Conservation (phyloP, 2,797 vertebrate genomes). For the Notoglanidium macrostoma region DNA sequence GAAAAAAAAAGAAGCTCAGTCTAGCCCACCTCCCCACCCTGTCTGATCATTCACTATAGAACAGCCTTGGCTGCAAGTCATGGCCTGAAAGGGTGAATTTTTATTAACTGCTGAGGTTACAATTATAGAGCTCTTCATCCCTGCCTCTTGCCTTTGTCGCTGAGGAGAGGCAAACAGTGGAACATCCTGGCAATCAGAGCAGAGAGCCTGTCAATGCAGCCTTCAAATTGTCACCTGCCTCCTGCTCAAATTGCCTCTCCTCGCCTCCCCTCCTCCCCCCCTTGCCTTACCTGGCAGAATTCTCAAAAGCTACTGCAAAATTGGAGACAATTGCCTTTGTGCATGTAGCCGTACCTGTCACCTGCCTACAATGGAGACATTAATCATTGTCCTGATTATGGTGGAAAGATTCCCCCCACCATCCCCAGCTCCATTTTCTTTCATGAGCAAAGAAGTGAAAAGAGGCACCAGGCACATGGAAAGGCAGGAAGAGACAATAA, state of each 20-base stretch:
- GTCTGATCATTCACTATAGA: conserved; percentile 45
- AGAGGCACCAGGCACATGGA: conserved; percentile 50
- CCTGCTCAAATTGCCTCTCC: conserved; percentile 70
- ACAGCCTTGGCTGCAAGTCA: conserved; percentile 58
- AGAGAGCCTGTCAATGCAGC: conserved; percentile 70
- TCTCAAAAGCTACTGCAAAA: conserved; percentile 62
- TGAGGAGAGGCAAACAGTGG: conserved; percentile 63
- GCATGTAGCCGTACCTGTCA: conserved; percentile 71
- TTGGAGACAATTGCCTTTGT: conserved; percentile 68
- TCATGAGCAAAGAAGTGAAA: conserved; percentile 21
- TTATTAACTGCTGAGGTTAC: conserved; percentile 67
- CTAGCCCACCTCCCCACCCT: not conserved
- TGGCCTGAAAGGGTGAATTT: conserved; percentile 54
- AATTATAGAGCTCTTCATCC: conserved; percentile 67
- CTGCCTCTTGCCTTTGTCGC: conserved; percentile 58
- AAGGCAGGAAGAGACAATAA: conserved; percentile 56
- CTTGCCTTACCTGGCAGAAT: conserved; percentile 67
- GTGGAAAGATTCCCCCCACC: conserved; percentile 61
- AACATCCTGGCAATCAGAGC: conserved; percentile 69
- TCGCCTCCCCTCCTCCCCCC: conserved; percentile 39
- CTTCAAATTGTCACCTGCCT: conserved; percentile 79
- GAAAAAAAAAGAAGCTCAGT: conserved; percentile 31
- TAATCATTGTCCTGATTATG: conserved; percentile 76
- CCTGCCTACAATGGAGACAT: conserved; percentile 69
- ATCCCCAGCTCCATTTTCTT: conserved; percentile 23